These are phyloP conservation scores for Myzus persicae DNA, from an alignment of 1,140 invertebrate genomes.

Conservation along the genomic window DNA sequence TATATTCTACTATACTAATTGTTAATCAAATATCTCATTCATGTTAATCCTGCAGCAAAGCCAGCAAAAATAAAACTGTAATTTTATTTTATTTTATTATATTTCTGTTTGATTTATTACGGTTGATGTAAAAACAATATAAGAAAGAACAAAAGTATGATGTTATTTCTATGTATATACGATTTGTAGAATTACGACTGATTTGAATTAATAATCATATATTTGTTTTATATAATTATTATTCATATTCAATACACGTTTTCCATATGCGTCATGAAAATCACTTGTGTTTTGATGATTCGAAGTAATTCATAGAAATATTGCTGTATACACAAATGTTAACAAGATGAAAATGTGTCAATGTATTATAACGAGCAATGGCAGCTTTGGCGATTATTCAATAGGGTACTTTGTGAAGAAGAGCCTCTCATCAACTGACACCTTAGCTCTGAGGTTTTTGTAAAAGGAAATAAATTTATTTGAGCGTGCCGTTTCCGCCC, in stretches of 20 bases:
- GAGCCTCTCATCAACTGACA: constrained; percentile 58
- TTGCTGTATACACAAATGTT: constrained; percentile 43
- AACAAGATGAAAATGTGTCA: constrained; percentile 53
- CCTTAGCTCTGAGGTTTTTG: constrained; percentile 54
- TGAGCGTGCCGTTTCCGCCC: constrained; percentile 50
- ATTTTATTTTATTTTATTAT: not conserved
- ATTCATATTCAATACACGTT: not conserved
- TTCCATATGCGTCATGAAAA: not conserved
- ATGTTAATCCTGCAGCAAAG: too few relatives aligned
- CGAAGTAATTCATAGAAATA: constrained; percentile 12
- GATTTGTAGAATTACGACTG: not conserved
- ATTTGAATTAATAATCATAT: not conserved
- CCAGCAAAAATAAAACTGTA: not conserved
- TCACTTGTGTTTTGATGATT: not conserved
- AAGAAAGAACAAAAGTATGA: not conserved
- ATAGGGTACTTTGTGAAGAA: constrained; percentile 56
- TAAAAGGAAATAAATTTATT: constrained; percentile 57
- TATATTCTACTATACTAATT: too few relatives aligned
- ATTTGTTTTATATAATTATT: not conserved
- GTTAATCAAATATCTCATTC: too few relatives aligned
- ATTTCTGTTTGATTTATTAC: not conserved
- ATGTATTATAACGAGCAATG: constrained; percentile 49
- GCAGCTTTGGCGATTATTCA: constrained; percentile 55
- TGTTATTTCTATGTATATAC: not conserved
- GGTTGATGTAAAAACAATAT: not conserved